Evolutionary conservation across 2,113 vertebrate genomes (phyloP), one percentile per base, ranked within the genome.

Genomic region (Megaleporinus macrocephalus): DNA sequence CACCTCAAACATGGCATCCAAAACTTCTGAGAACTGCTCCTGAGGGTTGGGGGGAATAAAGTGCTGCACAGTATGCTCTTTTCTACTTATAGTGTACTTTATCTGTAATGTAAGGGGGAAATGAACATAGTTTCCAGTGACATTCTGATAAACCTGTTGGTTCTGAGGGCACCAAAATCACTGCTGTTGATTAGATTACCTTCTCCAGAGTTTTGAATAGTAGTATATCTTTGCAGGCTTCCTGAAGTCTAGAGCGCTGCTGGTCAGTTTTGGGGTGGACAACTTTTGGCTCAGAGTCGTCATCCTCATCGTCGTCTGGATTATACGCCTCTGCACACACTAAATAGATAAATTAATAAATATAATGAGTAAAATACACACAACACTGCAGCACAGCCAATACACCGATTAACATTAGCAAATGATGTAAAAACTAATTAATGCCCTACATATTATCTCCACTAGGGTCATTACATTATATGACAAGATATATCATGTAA

Each of bases 1-100:
- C 79, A 94, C 96, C 90, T 99, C 97, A 89, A 99, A 99, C 97
- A 99, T 98, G 89, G 93, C 97, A 83, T 99, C 98, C 27, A 99
- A 93, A 74, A 98, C 95, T 90, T 99, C 94, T 73, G 95, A 96
- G 68, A 98, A 93, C 89, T 99, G 98, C 86, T 98, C 98, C 93
- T 94, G 87, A 41, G 41, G 71, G 4, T 11, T 11, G 49, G 22
- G 24, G 5, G 11, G 7, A 5, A 24, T 3, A n/a, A 61, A 13
- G n/a, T n/a, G n/a, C n/a, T n/a, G n/a, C n/a, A n/a, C n/a, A n/a
- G n/a, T n/a, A n/a, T n/a, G n/a, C n/a, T n/a, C n/a, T n/a, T n/a
- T n/a, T n/a, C n/a, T n/a, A n/a, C n/a, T n/a, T n/a, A n/a, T n/a
- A n/a, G n/a, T 44, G 41, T 9, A 44, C 41, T 44, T 44, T 5